A percentile compares a stretch with the other conserved stretches of the same genome.
These are phyloP conservation scores for Hydropotes inermis DNA, from an alignment of 2,113 vertebrate species.

Conservation along the genomic window DNA sequence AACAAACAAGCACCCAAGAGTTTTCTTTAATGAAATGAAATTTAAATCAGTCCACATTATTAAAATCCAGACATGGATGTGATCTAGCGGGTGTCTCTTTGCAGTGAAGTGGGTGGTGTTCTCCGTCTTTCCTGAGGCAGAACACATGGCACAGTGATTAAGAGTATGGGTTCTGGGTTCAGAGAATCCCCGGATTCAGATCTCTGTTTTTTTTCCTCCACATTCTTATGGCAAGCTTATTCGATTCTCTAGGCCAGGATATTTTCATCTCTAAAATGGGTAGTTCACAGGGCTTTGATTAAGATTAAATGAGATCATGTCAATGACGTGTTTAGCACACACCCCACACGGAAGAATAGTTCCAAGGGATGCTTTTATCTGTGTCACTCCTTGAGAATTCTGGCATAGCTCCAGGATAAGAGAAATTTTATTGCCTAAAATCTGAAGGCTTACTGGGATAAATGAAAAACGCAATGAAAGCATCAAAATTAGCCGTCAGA, in stretches of 20 bases:
- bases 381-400: background rate
- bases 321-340: background rate
- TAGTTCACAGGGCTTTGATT: background rate
- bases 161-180: background rate
- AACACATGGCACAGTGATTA: background rate
- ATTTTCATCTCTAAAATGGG: background rate
- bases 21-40: conserved; percentile 3
- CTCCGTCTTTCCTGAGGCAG: background rate
- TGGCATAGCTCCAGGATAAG: background rate
- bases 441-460: background rate
- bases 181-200: background rate
- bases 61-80: background rate
- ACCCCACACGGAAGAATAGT: background rate
- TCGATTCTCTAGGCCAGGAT: background rate
- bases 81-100: background rate
- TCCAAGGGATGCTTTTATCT: background rate
- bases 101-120: background rate
- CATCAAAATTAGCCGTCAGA: background rate
- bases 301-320: background rate
- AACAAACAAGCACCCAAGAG: background rate
- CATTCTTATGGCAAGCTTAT: background rate
- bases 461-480: background rate
- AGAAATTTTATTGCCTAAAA: background rate
- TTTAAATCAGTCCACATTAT: background rate
- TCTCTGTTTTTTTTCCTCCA: background rate